Evolutionary conservation across 2,113 vertebrate species (phyloP), one percentile per base, ranked within the genome.

Genomic region (Antennarius striatus): DNA sequence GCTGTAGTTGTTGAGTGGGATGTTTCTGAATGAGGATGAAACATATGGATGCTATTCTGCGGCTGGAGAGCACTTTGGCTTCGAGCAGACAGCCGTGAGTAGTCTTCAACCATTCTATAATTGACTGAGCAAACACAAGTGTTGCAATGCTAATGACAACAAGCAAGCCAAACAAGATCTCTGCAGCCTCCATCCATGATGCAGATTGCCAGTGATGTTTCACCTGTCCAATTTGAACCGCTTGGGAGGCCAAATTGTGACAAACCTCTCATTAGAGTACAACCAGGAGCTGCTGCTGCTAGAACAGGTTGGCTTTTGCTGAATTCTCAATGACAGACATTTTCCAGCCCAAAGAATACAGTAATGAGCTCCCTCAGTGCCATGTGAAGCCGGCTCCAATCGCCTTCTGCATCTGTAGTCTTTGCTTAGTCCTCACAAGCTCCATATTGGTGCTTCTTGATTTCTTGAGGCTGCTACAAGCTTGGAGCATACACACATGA

Each of bases 331-430:
- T 75, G 84, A 81, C 83, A 73, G 76, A 85, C 68, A 84, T 88
- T 88, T 88, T 86, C 83, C 84, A 68, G 80, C 71, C 84, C 80
- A 85, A 70, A 90, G 80, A 77, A 74, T 75, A 64, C 70, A 66
- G 77, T 86, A 90, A 90, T 84, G 89, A 90, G 89, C 84, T 89
- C 89, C 85, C 85, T 70, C 69, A 74, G 78, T 73, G 70, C 71
- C 3, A 3, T 5, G 55, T 53, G 75, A 48, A 71, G 64, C 59
- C 4, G 16, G 62, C 59, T 39, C 63, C 22, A 3, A 52, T 45
- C 30, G 52, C 50, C 50, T 68, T 39, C n/a, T 46, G 58, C 80
- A 72, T 81, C 79, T 63, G 39, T 50, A 63, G 55, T 56, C 61
- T 59, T 16, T 22, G 55, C 71, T 67, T 14, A 17, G 56, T 56